A percentile compares a stretch with the other conserved stretches of the same genome.
phyloP scores from a whole-genome alignment of 2,797 vertebrate genomes.

The Platyrinchus mystaceus region DNA sequence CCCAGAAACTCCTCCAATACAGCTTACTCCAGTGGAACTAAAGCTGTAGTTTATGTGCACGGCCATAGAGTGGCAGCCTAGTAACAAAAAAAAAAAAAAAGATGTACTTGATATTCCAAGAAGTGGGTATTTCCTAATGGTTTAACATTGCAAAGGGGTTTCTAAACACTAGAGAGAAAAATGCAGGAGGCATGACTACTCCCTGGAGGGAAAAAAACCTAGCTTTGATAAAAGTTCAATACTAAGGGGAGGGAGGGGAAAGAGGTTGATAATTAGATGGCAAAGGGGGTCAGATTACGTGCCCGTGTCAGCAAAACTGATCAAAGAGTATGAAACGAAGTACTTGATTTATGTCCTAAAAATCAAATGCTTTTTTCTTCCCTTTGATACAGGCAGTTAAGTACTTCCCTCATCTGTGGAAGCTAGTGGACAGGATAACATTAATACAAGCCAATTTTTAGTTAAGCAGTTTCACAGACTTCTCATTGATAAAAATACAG shows the following conservation, averaged over 20 bases:
- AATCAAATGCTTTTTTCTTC: conserved; percentile 6
- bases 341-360: conserved; percentile 7
- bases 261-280: neutral
- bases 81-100: neutral
- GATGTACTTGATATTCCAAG: neutral
- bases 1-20: neutral
- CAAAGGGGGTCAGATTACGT: neutral
- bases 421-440: conserved; percentile 11
- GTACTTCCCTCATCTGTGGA: conserved; percentile 6
- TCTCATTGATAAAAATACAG: conserved; percentile 24
- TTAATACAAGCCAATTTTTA: conserved; percentile 40
- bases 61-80: conserved; percentile 52
- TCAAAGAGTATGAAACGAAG: neutral
- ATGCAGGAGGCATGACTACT: conserved; percentile 3
- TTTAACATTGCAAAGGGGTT: neutral
- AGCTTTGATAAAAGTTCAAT: conserved; percentile 29
- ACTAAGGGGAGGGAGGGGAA: neutral
- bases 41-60: neutral
- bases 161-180: conserved; percentile 6
- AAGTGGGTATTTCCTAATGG: neutral
- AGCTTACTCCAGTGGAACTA: neutral
- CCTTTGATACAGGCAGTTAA: conserved; percentile 37
- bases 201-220: neutral
- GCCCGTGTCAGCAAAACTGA: neutral
- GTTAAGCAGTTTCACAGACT: conserved; percentile 32